These are phyloP conservation scores for Tubulanus polymorphus DNA, from an alignment of 2,888 invertebrate species.

Conservation along the genomic window DNA sequence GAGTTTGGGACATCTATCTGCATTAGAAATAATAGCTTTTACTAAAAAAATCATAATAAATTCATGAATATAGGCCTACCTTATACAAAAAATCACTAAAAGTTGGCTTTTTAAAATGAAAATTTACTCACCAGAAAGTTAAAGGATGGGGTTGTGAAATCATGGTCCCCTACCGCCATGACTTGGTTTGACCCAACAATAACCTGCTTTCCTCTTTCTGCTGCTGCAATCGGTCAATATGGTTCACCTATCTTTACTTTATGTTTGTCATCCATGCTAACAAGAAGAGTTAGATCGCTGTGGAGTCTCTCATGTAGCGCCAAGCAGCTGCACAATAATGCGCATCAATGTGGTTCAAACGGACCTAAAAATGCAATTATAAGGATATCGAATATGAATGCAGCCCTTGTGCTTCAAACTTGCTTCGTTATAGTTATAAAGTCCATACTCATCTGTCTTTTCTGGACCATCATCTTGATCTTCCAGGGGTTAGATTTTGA, in stretches of 20 bases:
- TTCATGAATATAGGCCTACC: no score
- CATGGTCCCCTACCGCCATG: conserved; percentile 10
- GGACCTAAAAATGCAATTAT: not conserved
- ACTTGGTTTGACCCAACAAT: conserved; percentile 10
- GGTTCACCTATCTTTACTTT: conserved; percentile 6
- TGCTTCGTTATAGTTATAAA: not conserved
- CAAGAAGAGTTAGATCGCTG: not conserved
- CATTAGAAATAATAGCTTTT: not conserved
- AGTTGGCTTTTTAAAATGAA: not conserved
- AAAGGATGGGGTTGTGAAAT: conserved; percentile 8
- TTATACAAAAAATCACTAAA: no score
- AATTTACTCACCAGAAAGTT: conserved; percentile 7
- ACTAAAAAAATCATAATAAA: no score
- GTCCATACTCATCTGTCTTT: not conserved
- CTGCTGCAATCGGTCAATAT: conserved; percentile 8
- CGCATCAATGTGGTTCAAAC: not conserved
- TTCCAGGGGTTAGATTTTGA: no score
- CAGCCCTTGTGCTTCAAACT: not conserved
- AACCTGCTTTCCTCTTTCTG: conserved; percentile 10
- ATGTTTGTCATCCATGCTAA: conserved; percentile 5
- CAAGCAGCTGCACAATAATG: conserved; percentile 1
- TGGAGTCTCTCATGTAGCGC: not conserved
- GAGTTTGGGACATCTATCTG: conserved; percentile 4
- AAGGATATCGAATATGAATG: not conserved
- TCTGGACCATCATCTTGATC: conserved; percentile 1